Percentiles rank a stretch among this genome's conserved stretches.
Conservation (phyloP, 1,140 invertebrate genomes). For the Oryctes rhinoceros region DNA sequence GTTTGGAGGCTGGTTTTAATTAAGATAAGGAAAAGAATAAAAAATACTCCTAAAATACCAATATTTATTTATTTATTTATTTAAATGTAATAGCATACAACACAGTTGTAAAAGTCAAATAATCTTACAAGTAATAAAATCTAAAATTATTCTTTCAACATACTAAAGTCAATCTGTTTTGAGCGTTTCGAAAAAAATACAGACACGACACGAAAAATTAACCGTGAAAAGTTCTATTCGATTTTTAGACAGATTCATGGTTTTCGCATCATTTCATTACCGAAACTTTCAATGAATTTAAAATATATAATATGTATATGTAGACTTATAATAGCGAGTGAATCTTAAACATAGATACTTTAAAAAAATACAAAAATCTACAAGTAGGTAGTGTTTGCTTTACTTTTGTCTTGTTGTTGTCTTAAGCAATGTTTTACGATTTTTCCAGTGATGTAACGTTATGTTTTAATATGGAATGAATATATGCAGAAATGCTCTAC, state of each 20-base stretch:
- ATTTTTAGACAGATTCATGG: conserved; percentile 45
- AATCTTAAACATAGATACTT: conserved; percentile 39
- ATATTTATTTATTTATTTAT: conserved; percentile 40
- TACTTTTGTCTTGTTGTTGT: conserved; percentile 22
- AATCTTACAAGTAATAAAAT: conserved; percentile 42
- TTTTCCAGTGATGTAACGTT: conserved; percentile 36
- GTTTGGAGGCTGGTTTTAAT: too few species aligned
- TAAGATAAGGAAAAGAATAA: background rate
- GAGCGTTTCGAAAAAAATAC: conserved; percentile 30
- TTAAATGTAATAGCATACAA: conserved; percentile 43
- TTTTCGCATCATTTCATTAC: conserved; percentile 43
- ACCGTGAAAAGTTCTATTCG: conserved; percentile 29
- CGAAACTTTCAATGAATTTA: conserved; percentile 19
- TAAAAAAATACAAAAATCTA: conserved; percentile 60
- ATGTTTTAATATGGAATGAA: conserved; percentile 57
- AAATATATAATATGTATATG: conserved; percentile 33
- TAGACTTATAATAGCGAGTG: conserved; percentile 35
- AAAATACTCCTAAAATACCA: conserved; percentile 37
- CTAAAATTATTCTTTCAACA: conserved; percentile 38
- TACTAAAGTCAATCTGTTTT: conserved; percentile 34
- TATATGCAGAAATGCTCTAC: conserved; percentile 59
- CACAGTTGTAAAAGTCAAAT: conserved; percentile 41
- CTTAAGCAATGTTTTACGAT: conserved; percentile 38
- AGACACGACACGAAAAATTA: conserved; percentile 9
- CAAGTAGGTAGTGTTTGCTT: conserved; percentile 42